These are phyloP conservation scores for Anguilla anguilla DNA, from an alignment of 2,797 vertebrate genomes.

Conservation along the genomic window DNA sequence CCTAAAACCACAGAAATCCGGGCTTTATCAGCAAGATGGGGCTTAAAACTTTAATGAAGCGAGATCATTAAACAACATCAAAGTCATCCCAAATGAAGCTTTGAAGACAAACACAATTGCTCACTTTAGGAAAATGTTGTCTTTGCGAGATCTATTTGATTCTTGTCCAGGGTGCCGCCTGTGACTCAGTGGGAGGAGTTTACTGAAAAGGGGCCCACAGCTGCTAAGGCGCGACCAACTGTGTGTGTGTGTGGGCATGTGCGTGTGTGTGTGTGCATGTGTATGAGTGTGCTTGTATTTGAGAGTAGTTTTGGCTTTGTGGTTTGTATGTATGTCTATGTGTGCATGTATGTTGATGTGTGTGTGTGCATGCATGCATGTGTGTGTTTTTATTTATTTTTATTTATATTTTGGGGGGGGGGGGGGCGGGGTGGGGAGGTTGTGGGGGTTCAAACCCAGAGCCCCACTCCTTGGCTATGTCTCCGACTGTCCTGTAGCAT, in stretches of 20 bases:
- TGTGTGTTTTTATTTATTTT: neutral
- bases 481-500: neutral
- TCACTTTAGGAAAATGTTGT: conserved; percentile 30
- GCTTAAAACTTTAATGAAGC: conserved; percentile 41
- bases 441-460: too few species aligned
- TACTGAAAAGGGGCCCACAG: conserved; percentile 31
- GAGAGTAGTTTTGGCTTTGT: neutral
- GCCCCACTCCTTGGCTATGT: too few species aligned
- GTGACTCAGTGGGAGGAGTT: conserved; percentile 38
- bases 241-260: conserved; percentile 28
- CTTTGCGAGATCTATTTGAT: conserved; percentile 28
- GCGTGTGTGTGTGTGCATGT: conserved; percentile 13
- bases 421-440: too few species aligned
- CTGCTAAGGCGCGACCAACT: conserved; percentile 53
- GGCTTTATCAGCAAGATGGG: conserved; percentile 29
- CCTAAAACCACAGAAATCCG: conserved; percentile 23
- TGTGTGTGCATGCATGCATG: neutral
- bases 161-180: conserved; percentile 22
- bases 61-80: conserved; percentile 39
- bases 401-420: neutral
- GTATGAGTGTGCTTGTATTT: conserved; percentile 18
- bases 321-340: neutral
- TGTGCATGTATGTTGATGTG: neutral
- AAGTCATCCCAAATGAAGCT: conserved; percentile 38
- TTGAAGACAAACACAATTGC: conserved; percentile 32